Evolutionary conservation across 92 coral and sea anemone species (phyloP), one percentile per base, ranked within the genome.

Genomic region (Chrysogorgia sp.): DNA sequence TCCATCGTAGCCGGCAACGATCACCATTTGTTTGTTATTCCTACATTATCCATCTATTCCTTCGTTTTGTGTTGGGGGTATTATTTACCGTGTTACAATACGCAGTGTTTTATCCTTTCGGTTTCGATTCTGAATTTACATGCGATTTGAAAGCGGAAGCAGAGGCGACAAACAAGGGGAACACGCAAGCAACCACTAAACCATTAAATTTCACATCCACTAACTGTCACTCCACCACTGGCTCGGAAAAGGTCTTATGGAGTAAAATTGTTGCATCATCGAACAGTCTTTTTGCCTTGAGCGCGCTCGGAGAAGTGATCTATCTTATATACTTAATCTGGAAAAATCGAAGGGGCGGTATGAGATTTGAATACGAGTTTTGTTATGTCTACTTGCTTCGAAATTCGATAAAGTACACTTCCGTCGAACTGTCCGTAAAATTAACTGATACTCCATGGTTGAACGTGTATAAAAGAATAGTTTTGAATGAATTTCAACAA

Each of bases 11-110:
- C 28, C 75, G 34, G 81, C 67, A 20, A 71, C 30, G 64, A 37
- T 79, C 23, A 72, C 53, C 34, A 80, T 81, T 61, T 79, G 77
- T 35, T 63, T 80, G 31, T 62, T 85, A 53, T 85, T 79, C 70
- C 2, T 10, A 10, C 60, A 34, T 30, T 79, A 85, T 72, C 63
- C 88, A 85, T 25, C 63, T 85, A 25, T 20, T 76, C 5, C 62
- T 55, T 34, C 81, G 88, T 35, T 25, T 85, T 31, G 56, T 34
- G 1, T 57, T 80, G 67, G 75, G 85, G 37, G 55, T 80, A 50
- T 34, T 63, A 22, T 74, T 62, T 25, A 30, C 77, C n/a, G 30
- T 56, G 35, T 37, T 72, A 55, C 85, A 80, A 49, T 47, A 80
- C 0, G n/a, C 31, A 8, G 58, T 40, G 34, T 68, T 78, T 9